Evolutionary conservation across 2,113 vertebrate genomes (phyloP).

Genomic region (Lagopus leucura): DNA sequence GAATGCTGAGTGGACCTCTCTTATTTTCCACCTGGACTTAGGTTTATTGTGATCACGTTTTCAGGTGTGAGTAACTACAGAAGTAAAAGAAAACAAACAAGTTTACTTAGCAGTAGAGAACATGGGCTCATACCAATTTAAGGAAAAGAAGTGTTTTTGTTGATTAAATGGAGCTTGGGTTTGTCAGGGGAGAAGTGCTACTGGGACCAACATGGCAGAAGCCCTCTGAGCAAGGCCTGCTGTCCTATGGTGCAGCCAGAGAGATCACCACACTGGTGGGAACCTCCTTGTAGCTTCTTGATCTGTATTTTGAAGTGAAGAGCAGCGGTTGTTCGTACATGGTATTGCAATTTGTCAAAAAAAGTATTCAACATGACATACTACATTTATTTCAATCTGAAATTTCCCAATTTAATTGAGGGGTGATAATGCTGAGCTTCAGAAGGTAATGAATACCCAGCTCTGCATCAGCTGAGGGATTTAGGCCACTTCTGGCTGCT

Average conservation of each 20-base stretch:
- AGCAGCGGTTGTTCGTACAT: neutral
- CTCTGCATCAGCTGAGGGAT: neutral
- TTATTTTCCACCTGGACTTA: neutral
- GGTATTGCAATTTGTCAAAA: neutral
- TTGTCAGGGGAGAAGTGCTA: neutral
- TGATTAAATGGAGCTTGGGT: neutral
- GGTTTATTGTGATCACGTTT: neutral
- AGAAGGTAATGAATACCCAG: neutral
- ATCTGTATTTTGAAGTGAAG: neutral
- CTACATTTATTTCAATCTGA: neutral
- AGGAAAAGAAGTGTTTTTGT: neutral
- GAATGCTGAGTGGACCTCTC: accelerated
- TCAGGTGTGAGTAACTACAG: neutral
- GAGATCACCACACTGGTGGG: neutral
- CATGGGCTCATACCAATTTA: accelerated
- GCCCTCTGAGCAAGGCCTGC: neutral
- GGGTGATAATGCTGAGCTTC: neutral
- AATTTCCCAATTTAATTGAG: neutral
- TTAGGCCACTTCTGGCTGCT: neutral
- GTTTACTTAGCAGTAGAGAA: neutral
- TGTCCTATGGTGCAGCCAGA: accelerated
- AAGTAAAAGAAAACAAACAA: neutral
- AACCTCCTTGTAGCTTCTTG: neutral
- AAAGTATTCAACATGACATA: neutral
- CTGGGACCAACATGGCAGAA: accelerated